Conservation (phyloP, 1,140 invertebrate species). For the Maniola jurtina region DNA sequence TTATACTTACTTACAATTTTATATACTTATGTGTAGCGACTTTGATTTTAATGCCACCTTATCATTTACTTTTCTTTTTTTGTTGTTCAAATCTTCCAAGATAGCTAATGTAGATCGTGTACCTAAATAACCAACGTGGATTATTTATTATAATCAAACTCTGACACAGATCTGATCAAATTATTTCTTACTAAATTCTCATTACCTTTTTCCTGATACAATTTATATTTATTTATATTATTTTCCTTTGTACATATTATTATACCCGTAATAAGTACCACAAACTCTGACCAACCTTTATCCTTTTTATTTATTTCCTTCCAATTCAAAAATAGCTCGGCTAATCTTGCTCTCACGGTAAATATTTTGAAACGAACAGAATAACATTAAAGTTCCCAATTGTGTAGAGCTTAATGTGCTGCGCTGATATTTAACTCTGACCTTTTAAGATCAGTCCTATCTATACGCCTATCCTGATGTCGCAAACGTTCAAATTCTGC, state of each 20-base stretch:
- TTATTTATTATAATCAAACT: no score
- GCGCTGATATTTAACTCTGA: slow-evolving; percentile 41
- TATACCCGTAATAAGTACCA: no score
- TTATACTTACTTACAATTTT: no score
- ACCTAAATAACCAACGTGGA: no score
- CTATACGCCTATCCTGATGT: slow-evolving; percentile 49
- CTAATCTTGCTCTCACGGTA: neutral
- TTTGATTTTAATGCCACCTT: no score
- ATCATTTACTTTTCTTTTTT: no score
- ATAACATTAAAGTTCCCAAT: slow-evolving; percentile 8
- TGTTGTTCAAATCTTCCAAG: no score
- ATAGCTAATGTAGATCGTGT: no score
- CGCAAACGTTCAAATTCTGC: slow-evolving; percentile 56
- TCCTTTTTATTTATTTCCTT: neutral
- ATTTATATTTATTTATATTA: neutral
- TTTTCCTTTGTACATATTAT: no score
- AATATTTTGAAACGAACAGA: slow-evolving; percentile 3
- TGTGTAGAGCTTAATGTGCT: slow-evolving; percentile 12
- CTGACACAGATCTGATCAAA: no score
- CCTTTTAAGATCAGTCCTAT: slow-evolving; percentile 39
- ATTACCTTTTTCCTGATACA: neutral
- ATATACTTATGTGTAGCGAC: no score
- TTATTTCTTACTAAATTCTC: no score
- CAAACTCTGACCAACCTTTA: neutral
- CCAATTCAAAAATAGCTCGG: neutral